Base-by-base conservation (phyloP, 35 echinoderm and acorn worm species). In the Apostichopus japonicus region DNA sequence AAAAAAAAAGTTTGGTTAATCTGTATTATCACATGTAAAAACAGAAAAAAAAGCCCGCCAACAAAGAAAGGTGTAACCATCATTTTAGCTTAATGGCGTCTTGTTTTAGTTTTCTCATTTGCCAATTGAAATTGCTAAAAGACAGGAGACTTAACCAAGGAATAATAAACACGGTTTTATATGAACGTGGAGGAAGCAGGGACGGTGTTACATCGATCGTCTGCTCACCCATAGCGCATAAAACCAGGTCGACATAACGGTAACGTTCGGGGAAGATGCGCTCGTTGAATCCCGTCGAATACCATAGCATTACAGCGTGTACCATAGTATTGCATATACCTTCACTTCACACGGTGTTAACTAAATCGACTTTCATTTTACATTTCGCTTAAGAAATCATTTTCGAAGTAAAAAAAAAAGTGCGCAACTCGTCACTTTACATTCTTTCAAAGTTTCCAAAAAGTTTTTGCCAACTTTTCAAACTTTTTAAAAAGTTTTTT, bases 111-210 rank as follows among this genome's bases (percentile, higher is more conserved):
- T 84, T 89, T 25, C 57, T 72, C 59, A 89, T 72, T 73, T 89
- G 63, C 27, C 86, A 63, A 33, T 65, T 52, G 15, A 51, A 71
- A 44, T 24, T 16, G 54, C 23, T 82, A 82, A 24, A 89, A 65
- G 11, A 72, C 62, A 72, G 44, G 86, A 73, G 62, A 72, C 86
- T 58, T 84, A 54, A n/a, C 24, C 81, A 58, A 80, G 81, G 22
- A 89, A 73, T 73, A 89, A 89, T 89, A 89, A 89, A 89, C 86
- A 89, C n/a, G 27, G 27, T 89, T 19, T 21, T 23, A 54, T 24
- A 9, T 82, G 86, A 53, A 73, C 86, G 86, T 52, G 59, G 86
- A 25, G 23, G 59, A n/a, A 23, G 51, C 55, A 57, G 55, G 16
- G 78, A 58, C 54, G 81, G 21, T 57, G 56, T 13, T 17, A 15